Percentiles rank a stretch among this genome's conserved stretches.
phyloP scores from a whole-genome alignment of 2,113 vertebrate genomes.

The Pyxicephalus adspersus region DNA sequence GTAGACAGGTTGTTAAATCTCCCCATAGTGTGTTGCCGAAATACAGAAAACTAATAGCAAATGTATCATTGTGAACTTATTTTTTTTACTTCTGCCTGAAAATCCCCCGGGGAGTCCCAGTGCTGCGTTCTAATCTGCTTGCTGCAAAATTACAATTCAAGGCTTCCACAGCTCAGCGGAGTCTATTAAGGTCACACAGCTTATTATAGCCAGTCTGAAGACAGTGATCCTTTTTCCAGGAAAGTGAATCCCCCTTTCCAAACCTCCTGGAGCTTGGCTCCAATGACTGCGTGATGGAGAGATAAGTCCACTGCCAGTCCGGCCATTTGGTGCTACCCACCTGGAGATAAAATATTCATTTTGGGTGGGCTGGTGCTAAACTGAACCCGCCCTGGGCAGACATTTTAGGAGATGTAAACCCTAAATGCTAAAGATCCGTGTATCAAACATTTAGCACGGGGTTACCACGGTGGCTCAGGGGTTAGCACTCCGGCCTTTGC shows the following conservation, averaged over 20 bases:
- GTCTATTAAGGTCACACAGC: conserved; percentile 49
- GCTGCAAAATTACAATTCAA: conserved; percentile 49
- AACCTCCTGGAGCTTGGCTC: conserved; percentile 11
- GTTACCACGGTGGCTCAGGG: too few relatives aligned
- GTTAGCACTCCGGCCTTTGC: too few relatives aligned
- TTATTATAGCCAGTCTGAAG: conserved; percentile 35
- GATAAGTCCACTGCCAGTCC: too few relatives aligned
- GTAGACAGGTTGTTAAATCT: conserved; percentile 37
- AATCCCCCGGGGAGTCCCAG: not conserved
- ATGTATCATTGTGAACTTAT: conserved; percentile 29
- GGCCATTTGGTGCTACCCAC: too few relatives aligned
- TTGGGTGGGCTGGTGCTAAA: too few relatives aligned
- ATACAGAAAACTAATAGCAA: conserved; percentile 39
- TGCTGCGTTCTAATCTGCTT: conserved; percentile 28
- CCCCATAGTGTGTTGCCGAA: conserved; percentile 34
- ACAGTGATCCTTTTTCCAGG: conserved; percentile 41
- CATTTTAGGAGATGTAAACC: too few relatives aligned
- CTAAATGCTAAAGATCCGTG: too few relatives aligned
- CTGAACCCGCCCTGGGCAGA: too few relatives aligned
- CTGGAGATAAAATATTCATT: too few relatives aligned
- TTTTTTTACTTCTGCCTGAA: conserved; percentile 5
- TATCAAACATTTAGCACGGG: too few relatives aligned
- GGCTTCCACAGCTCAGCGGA: conserved; percentile 32
- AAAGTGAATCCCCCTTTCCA: conserved; percentile 33
- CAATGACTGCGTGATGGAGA: not conserved